Base-by-base conservation (phyloP, 2,113 vertebrate species). In the Tauraco erythrolophus region DNA sequence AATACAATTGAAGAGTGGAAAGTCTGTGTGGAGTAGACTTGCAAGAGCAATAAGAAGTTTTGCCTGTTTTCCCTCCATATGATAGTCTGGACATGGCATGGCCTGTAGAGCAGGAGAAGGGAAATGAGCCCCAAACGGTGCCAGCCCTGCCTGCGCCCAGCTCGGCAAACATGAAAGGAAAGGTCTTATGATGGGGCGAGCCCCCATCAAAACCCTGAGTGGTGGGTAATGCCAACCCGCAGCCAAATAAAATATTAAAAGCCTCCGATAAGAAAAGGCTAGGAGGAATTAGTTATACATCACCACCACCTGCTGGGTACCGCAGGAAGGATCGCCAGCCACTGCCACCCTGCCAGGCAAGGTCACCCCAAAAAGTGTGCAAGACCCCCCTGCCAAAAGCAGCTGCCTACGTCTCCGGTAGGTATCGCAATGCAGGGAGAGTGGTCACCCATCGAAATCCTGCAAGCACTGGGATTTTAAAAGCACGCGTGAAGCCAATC, bases 271-370 rank as follows among this genome's bases (percentile, higher is more conserved):
- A 95, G 51, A 95, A 96, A 95, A 79, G 53, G 19, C 51, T 0
- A 0, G 4, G 21, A 89, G 33, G 22, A 91, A 82, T 88, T 64
- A 30, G 51, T 91, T 96, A 79, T 87, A 91, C 95, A 79, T 92
- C 84, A 95, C 87, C 77, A 91, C 94, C 95, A 96, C 94, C 96
- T 96, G 91, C 93, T 96, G 96, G 94, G 93, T 82, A 48, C 21
- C 2, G 0, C 11, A 30, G 71, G 84, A 91, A 96, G 37, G 37
- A 57, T 17, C n/a, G 18, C 30, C 68, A 74, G 41, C 8, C 1
- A 0, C n/a, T 30, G 31, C 25, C 35, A 41, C 11, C n/a, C 54
- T 72, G 14, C 7, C 48, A 78, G 16, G 18, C 11, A 62, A n/a
- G 18, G 18, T 51, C 50, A 58, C 68, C 24, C 64, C 60, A 51